Conservation (phyloP, 2,113 vertebrate genomes). For the Epinephelus cyanopodus region DNA sequence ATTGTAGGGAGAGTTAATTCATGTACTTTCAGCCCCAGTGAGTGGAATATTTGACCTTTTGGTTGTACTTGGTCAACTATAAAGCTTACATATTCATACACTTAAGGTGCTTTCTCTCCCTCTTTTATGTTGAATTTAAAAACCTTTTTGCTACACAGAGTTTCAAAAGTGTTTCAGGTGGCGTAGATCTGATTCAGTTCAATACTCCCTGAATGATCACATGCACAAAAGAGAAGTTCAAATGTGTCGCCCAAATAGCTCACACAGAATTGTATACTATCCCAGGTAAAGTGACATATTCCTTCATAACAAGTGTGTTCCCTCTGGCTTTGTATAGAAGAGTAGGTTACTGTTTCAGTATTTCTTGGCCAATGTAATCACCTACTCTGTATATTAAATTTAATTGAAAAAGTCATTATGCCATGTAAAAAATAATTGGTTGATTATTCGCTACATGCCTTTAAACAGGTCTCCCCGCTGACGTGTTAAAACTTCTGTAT, state of each 20-base stretch:
- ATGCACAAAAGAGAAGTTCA: not conserved
- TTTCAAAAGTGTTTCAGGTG: too few relatives aligned
- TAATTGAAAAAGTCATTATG: too few relatives aligned
- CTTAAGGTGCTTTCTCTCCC: not conserved
- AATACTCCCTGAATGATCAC: not conserved
- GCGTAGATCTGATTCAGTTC: not conserved
- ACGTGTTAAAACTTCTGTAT: not conserved
- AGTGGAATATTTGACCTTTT: not conserved
- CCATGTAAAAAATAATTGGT: not conserved
- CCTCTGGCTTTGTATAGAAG: not conserved
- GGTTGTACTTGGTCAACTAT: not conserved
- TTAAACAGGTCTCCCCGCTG: not conserved
- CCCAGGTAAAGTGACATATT: not conserved
- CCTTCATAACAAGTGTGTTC: not conserved
- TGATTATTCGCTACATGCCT: not conserved
- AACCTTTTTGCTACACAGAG: not conserved
- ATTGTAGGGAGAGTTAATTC: not conserved
- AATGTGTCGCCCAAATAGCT: not conserved
- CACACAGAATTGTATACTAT: not conserved
- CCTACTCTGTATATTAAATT: not conserved
- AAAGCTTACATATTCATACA: not conserved
- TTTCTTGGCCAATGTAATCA: not conserved
- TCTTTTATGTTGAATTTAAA: not conserved
- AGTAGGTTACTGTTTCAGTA: not conserved
- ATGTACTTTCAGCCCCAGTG: not conserved